Percentiles rank a stretch among this genome's conserved stretches.
Conservation (phyloP, 23 tunicate species). For the Ascidia mentula region DNA sequence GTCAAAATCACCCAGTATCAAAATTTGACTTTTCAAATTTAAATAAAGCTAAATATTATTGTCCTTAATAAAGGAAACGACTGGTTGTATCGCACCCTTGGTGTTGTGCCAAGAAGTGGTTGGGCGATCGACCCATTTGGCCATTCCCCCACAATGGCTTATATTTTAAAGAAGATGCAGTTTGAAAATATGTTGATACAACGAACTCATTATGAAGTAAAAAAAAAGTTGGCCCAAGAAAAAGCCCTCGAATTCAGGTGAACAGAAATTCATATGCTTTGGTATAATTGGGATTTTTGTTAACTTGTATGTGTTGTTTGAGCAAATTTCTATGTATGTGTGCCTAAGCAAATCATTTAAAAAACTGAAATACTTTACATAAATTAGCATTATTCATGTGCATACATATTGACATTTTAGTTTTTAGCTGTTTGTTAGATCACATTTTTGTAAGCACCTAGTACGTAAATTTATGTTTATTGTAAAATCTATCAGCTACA, state of each 20-base stretch:
- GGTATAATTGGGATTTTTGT: too few species aligned
- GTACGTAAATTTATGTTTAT: too few species aligned
- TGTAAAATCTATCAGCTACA: too few species aligned
- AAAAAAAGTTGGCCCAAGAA: conserved; percentile 64
- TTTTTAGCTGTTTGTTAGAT: not conserved
- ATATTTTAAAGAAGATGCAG: conserved; percentile 73
- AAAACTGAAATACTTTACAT: not conserved
- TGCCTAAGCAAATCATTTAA: too few species aligned
- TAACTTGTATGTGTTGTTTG: too few species aligned
- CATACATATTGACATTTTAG: not conserved
- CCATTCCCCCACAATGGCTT: conserved; percentile 94
- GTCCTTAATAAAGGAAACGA: too few species aligned
- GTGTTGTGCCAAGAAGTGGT: conserved; percentile 76
- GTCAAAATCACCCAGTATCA: not conserved
- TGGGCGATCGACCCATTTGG: conserved; percentile 99
- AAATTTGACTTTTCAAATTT: too few species aligned
- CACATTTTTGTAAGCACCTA: too few species aligned
- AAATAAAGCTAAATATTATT: too few species aligned
- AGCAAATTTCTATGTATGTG: too few species aligned
- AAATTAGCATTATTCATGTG: not conserved
- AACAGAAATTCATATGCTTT: too few species aligned
- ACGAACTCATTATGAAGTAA: conserved; percentile 89
- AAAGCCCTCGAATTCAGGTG: conserved; percentile 84
- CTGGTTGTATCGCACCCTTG: conserved; percentile 74
- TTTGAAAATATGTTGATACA: conserved; percentile 98